Percentiles rank a stretch among this genome's conserved stretches.
phyloP scores from a whole-genome alignment of 2,113 vertebrate species.

The Pholis gunnellus region DNA sequence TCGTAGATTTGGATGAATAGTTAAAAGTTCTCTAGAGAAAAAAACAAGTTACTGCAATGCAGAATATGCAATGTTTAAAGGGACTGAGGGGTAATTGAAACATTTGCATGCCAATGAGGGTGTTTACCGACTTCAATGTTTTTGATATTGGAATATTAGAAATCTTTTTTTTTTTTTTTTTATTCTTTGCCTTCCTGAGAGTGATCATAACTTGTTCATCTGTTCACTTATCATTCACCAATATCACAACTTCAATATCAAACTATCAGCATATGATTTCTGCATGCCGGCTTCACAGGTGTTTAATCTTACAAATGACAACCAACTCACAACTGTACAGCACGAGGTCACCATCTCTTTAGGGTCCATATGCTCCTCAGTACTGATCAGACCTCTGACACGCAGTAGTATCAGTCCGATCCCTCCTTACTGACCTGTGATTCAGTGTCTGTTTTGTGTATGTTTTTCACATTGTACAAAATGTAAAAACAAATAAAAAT shows the following conservation, averaged over 20 bases:
- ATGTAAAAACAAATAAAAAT: conserved; percentile 82
- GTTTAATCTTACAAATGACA: conserved; percentile 56
- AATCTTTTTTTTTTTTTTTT: conserved; percentile 36
- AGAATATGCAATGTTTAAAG: conserved; percentile 84
- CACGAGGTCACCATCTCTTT: conserved; percentile 60
- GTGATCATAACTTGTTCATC: conserved; percentile 48
- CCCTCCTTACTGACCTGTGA: conserved; percentile 74
- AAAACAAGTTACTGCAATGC: conserved; percentile 86
- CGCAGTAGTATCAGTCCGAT: conserved; percentile 49
- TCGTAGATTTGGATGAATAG: conserved; percentile 78
- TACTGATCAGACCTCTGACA: conserved; percentile 53
- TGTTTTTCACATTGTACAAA: conserved; percentile 85
- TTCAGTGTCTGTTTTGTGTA: conserved; percentile 80
- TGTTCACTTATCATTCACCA: conserved; percentile 45
- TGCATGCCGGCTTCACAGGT: conserved; percentile 74
- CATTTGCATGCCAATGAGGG: conserved; percentile 78
- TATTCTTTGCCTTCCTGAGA: conserved; percentile 69
- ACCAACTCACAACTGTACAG: conserved; percentile 72
- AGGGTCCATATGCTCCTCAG: conserved; percentile 40
- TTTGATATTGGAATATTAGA: conserved; percentile 80
- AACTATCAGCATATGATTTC: conserved; percentile 55
- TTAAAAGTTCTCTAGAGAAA: conserved; percentile 87
- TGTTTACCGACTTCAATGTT: conserved; percentile 79
- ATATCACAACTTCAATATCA: conserved; percentile 66
- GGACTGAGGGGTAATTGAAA: conserved; percentile 67